Evolutionary conservation across 2,113 vertebrate genomes (phyloP), one percentile per base, ranked within the genome.

Genomic region (Zosterops lateralis): DNA sequence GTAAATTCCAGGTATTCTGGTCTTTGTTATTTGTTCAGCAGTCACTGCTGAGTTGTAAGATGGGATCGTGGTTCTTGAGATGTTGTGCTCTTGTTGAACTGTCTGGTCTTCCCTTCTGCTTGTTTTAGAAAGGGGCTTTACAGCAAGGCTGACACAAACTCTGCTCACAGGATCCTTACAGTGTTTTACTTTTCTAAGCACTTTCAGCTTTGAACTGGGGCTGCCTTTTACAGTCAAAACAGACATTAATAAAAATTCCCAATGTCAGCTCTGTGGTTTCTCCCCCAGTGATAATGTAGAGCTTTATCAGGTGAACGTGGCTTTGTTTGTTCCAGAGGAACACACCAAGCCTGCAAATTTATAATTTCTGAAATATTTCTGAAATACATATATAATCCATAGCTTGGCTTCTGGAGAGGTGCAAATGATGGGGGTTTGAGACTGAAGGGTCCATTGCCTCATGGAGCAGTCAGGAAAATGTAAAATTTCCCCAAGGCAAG

Each of bases 71-170:
- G 31, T 14, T 48, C 48, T 14, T n/a, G n/a, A 47, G 57, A 21
- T 45, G 18, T 2, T 58, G 50, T 0, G 17, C n/a, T 82, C 14
- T 8, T 7, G 2, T 32, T 53, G 58, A 53, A 21, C 17, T 61
- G 68, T 28, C 44, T 26, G 20, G 34, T 58, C 26, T 67, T 54
- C 47, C 32, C 17, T 38, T 54, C 22, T 18, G 38, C 51, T 62
- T 29, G 12, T 11, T 22, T 50, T 40, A 17, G 45, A 29, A 48
- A 51, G 40, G 32, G 60, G 22, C 34, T 95, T 89, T 66, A 28
- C 61, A 31, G 51, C 3, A 0, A 60, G 36, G 45, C 50, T 22
- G n/a, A 2, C 34, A 31, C 3, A 0, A 51, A 9, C 38, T 48
- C 42, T 4, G 34, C 80, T 61, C 62, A 25, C 68, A 44, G 73